A percentile compares a stretch with the other conserved stretches of the same genome.
Conservation (phyloP, 2,888 invertebrate genomes). For the Mesochorus sp. region DNA sequence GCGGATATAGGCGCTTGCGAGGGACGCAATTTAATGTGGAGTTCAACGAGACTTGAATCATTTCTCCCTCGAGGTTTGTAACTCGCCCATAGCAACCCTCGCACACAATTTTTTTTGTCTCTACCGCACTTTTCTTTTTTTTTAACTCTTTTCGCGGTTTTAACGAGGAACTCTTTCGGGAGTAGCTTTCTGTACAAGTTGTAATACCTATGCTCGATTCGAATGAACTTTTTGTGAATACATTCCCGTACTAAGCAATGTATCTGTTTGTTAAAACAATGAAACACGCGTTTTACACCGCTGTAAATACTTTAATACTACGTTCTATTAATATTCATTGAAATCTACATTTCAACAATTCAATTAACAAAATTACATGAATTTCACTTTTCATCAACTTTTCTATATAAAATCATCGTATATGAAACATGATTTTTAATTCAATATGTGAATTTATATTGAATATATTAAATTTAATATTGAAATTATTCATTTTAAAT, state of each 20-base stretch:
- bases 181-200: background rate
- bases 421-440: no score
- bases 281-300: no score
- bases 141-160: background rate
- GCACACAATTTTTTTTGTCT: background rate
- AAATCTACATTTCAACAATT: no score
- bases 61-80: background rate
- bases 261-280: background rate
- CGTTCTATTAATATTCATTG: no score
- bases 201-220: background rate
- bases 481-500: no score
- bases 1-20: background rate
- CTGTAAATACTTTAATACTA: no score
- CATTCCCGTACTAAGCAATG: background rate
- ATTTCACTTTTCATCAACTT: no score
- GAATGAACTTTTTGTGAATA: background rate
- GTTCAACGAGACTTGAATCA: constrained; percentile 30
- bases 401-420: no score
- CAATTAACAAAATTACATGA: no score
- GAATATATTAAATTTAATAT: no score
- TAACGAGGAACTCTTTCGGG: background rate
- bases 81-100: background rate
- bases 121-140: background rate
- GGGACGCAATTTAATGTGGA: constrained; percentile 24
- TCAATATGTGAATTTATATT: no score